Evolutionary conservation across 2,888 invertebrate genomes (phyloP), one percentile per base, ranked within the genome.

Genomic region (Phrixothrix hirtus): DNA sequence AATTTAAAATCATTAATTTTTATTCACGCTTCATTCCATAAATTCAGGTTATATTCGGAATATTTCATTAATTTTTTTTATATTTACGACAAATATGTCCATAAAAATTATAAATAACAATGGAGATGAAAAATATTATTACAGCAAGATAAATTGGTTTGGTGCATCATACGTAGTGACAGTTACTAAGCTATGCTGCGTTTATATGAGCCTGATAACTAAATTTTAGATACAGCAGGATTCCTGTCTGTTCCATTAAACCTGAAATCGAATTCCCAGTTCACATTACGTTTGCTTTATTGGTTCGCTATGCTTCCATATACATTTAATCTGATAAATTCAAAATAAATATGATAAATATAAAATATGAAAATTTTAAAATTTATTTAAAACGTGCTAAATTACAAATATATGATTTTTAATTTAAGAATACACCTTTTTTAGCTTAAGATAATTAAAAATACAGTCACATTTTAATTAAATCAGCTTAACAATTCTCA

Each of bases 171-270:
- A 35, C 16, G 31, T 7, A 35, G 9, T 15, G 29, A 41, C 27
- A 13, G 25, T 10, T 21, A 48, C 41, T 41, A 48, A 41, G 48
- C 41, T 17, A 14, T 35, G 31, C 30, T 30, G 36, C 36, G n/a
- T 42, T 42, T 27, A 43, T 42, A 50, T 50, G 49, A 37, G 42
- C 31, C 38, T 26, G 32, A 50, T 50, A 50, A 50, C 49, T 50
- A 31, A 43, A 43, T 50, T 49, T 42, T 35, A 43, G 42, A 31
- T 48, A 48, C 48, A 48, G 48, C 35, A 41, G 44, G 38, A 51
- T 38, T 51, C 44, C 44, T 51, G 43, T 44, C 50, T 51, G 44
- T 51, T 51, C 44, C 50, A 51, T 51, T 51, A 51, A 44, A 39
- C 39, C 34, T 36, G 37, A 36, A 51, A 51, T 44, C 43, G 44